These are phyloP conservation scores for Thumatha senex DNA, from an alignment of 2,888 invertebrate species.

Conservation along the genomic window DNA sequence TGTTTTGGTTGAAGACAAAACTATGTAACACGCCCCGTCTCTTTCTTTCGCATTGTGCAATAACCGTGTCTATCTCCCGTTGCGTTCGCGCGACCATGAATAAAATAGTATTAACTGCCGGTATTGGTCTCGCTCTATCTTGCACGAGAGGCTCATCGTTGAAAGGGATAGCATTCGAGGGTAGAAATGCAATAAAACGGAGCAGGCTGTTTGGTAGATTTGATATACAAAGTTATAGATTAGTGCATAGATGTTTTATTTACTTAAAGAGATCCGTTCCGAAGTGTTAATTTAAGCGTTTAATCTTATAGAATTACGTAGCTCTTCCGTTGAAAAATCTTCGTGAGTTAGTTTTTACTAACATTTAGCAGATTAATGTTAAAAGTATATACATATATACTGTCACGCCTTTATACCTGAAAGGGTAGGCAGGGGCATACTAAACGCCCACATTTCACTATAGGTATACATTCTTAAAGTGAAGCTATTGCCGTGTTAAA, in stretches of 20 bases:
- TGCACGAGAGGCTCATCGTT: conserved; percentile 29
- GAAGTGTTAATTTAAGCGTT: conserved; percentile 66
- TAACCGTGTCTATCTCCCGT: conserved; percentile 56
- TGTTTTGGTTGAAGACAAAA: conserved; percentile 65
- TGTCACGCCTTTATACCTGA: no score
- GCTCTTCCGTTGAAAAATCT: conserved; percentile 22
- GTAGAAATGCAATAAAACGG: conserved; percentile 71
- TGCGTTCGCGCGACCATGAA: conserved; percentile 62
- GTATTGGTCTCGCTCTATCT: conserved; percentile 59
- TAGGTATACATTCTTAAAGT: no score
- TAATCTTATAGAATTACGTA: conserved; percentile 60
- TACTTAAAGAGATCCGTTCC: conserved; percentile 50
- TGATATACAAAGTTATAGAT: conserved; percentile 58
- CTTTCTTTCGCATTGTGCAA: conserved; percentile 52
- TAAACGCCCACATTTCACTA: no score
- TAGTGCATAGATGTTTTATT: conserved; percentile 58
- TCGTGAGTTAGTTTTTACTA: background rate
- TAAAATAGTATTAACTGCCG: conserved; percentile 65
- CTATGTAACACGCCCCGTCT: conserved; percentile 53
- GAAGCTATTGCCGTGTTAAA: no score
- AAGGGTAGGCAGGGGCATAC: no score
- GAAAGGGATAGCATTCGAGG: conserved; percentile 52
- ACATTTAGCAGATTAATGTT: no score
- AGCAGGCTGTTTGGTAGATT: conserved; percentile 63
- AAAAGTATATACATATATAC: no score